These are phyloP conservation scores for Oncorhynchus kisutch DNA, from an alignment of 2,113 vertebrate species.

Conservation along the genomic window DNA sequence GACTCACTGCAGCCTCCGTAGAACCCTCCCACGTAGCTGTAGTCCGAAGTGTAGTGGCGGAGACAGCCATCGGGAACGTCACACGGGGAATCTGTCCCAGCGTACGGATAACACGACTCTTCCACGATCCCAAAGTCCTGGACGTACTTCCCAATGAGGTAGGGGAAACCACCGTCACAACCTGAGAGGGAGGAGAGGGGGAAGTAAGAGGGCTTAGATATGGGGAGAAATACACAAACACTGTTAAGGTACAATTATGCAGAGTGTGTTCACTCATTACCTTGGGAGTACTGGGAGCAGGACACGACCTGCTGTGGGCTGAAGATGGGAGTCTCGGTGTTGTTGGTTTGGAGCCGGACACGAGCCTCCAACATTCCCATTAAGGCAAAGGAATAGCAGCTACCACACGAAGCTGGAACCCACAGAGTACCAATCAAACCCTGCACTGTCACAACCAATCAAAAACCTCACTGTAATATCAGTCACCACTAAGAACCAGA, in stretches of 20 bases:
- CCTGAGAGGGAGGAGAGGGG: slow-evolving; percentile 64
- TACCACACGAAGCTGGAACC: slow-evolving; percentile 82
- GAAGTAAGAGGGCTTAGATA: background rate
- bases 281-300: slow-evolving; percentile 93
- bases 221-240: background rate
- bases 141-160: slow-evolving; percentile 88
- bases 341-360: slow-evolving; percentile 88
- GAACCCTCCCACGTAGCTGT: slow-evolving; percentile 92
- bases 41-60: slow-evolving; percentile 81
- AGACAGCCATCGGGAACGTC: slow-evolving; percentile 67
- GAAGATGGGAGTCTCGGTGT: slow-evolving; percentile 80
- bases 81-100: slow-evolving; percentile 75
- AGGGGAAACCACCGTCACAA: slow-evolving; percentile 93
- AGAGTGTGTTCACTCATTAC: slow-evolving; percentile 60
- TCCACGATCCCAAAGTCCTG: slow-evolving; percentile 95
- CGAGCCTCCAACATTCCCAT: slow-evolving; percentile 95
- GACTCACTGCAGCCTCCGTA: slow-evolving; percentile 93
- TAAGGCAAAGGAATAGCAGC: slow-evolving; percentile 90
- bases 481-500: background rate
- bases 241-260: background rate
- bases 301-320: slow-evolving; percentile 95
- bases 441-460: background rate
- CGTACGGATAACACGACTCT: slow-evolving; percentile 88
- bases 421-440: background rate
- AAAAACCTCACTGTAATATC: too few relatives aligned